Evolutionary conservation across 2,888 invertebrate species (phyloP), one percentile per base, ranked within the genome.

Genomic region (Clanis bilineata): DNA sequence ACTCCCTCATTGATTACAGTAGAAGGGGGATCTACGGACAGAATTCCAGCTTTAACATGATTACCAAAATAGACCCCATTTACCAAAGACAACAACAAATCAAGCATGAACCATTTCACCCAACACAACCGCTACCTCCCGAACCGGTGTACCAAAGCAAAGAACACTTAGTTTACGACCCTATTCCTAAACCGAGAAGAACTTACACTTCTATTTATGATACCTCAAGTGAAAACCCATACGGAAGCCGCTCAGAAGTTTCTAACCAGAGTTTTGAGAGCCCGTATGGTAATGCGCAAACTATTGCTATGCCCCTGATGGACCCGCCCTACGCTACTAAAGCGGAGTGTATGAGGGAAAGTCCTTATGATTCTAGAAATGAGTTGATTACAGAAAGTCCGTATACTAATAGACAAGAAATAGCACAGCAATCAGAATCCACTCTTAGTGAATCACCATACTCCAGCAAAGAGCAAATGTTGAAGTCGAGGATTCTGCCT

Each of bases 21-120:
- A 86, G 92, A 68, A 80, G 88, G 81, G 92, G 88, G 38, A 83
- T 89, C 69, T 92, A 91, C 73, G 90, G 90, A 64, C 90, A 90
- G 62, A 82, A 83, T n/a, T 76, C 83, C 67, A 89, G 79, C 82
- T 93, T 91, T 83, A 93, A 93, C 76, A 85, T 93, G 88, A 93
- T 93, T 71, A 93, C 93, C 80, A 92, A 92, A 86, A 93, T 93
- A 84, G 93, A 93, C 72, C 93, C 93, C 47, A 89, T 93, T 72
- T 93, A 93, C 90, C 93, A 93, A 90, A 90, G 92, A 85, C 89
- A 88, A 61, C 88, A 90, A 65, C 91, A 92, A 79, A 82, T 79
- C 60, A 90, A 89, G 75, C 92, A 92, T 61, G 92, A 93, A 83
- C 90, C 90, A 21, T 92, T 92, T 76, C 88, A 88, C 66, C 92